Evolutionary conservation across 2,888 invertebrate species (phyloP).

Genomic region (Synergus itoensis): DNA sequence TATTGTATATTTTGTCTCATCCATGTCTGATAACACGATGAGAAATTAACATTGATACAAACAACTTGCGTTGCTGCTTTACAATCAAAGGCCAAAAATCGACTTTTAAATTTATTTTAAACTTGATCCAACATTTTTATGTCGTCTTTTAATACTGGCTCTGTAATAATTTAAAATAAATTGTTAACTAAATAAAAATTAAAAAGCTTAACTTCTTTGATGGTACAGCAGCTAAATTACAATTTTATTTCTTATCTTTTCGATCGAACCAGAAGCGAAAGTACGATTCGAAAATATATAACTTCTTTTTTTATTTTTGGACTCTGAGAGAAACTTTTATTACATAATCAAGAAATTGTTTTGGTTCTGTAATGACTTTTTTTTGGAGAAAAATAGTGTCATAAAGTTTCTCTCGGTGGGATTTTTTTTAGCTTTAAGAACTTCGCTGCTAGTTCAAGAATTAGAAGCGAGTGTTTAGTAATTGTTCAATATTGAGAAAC

Average conservation of each 20-base stretch:
- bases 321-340: neutral
- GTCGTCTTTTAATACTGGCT: constrained; percentile 5
- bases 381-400: neutral
- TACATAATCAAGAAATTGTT: constrained; percentile 21
- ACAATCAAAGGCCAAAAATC: constrained; percentile 14
- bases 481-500: constrained; percentile 10
- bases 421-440: neutral
- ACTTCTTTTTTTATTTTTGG: neutral
- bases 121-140: neutral
- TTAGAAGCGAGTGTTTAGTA: constrained; percentile 20
- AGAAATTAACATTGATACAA: neutral
- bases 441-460: constrained; percentile 19
- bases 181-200: neutral
- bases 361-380: constrained; percentile 14
- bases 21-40: constrained; percentile 14
- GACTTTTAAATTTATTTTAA: neutral
- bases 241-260: neutral
- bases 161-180: neutral
- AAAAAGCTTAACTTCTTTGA: constrained; percentile 23
- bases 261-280: constrained; percentile 20
- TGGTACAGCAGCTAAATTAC: constrained; percentile 24
- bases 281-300: neutral
- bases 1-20: neutral
- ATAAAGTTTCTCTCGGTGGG: neutral
- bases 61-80: constrained; percentile 12